Evolutionary conservation across 2,113 vertebrate species (phyloP).

Genomic region (Chaetops frenatus): DNA sequence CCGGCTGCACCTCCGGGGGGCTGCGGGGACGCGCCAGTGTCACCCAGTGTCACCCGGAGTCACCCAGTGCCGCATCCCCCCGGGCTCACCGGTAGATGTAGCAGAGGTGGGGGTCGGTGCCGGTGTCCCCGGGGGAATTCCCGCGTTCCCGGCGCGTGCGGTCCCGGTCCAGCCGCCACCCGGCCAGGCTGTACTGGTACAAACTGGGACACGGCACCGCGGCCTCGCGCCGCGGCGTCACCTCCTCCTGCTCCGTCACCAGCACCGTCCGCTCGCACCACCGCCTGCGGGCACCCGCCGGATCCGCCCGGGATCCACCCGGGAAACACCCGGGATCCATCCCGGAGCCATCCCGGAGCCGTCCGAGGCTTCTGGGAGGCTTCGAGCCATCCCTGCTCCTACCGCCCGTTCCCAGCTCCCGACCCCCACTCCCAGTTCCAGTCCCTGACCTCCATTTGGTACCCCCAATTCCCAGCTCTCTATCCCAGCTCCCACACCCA

Average conservation of each 20-base stretch:
- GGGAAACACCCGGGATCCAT: not conserved
- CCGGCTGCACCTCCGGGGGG: slow-evolving; percentile 66
- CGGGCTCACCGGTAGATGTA: slow-evolving; percentile 82
- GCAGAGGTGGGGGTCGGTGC: slow-evolving; percentile 58
- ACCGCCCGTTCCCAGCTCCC: not conserved
- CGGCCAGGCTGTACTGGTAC: slow-evolving; percentile 77
- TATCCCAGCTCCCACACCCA: not conserved
- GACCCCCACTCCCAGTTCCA: not conserved
- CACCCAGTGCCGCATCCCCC: rapidly evolving
- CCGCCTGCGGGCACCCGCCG: slow-evolving; percentile 25
- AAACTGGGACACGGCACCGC: slow-evolving; percentile 77
- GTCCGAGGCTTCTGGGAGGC: no score
- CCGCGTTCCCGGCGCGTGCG: slow-evolving; percentile 43
- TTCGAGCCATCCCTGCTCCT: not conserved
- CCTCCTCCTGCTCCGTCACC: slow-evolving; percentile 68
- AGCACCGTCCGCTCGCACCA: slow-evolving; percentile 78
- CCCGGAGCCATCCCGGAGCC: no score
- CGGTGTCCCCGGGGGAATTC: no score
- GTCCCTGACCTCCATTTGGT: not conserved
- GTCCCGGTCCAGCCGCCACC: slow-evolving; percentile 80
- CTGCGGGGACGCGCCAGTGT: slow-evolving; percentile 16
- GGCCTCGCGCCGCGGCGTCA: slow-evolving; percentile 73
- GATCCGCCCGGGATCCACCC: not conserved
- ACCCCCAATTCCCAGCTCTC: not conserved
- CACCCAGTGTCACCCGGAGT: not conserved